Conservation (phyloP, 1,140 invertebrate species). For the Venturia canescens region DNA sequence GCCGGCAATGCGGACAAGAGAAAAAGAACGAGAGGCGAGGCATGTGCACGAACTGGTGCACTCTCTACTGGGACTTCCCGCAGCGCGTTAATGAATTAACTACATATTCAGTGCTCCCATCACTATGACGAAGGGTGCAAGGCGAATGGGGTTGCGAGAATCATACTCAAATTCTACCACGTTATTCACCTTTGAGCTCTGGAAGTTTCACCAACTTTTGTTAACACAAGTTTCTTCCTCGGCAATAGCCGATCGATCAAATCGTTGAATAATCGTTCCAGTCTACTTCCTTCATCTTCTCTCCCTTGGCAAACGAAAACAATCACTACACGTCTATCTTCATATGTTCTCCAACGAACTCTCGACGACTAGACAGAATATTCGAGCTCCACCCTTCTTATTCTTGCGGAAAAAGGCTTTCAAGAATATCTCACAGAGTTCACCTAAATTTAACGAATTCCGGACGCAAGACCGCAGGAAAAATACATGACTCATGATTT, state of each 20-base stretch:
- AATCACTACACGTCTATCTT: conserved; percentile 30
- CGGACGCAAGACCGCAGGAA: neutral
- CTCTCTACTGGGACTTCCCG: conserved; percentile 53
- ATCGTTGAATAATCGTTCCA: conserved; percentile 34
- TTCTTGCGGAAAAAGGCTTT: conserved; percentile 32
- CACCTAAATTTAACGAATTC: conserved; percentile 58
- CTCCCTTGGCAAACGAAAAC: conserved; percentile 20
- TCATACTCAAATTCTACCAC: conserved; percentile 1
- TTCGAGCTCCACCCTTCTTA: conserved; percentile 33
- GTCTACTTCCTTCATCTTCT: neutral
- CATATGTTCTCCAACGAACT: conserved; percentile 18
- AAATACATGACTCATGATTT: conserved; percentile 61
- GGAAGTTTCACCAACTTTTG: conserved; percentile 14
- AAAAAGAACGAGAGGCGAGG: conserved; percentile 41
- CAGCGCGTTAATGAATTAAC: conserved; percentile 69
- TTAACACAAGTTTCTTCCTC: neutral
- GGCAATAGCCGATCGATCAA: conserved; percentile 33
- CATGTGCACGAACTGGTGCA: conserved; percentile 29
- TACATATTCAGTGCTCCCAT: conserved; percentile 58
- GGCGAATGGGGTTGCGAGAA: neutral
- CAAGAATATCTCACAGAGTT: conserved; percentile 1
- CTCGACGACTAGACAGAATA: conserved; percentile 5
- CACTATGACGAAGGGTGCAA: conserved; percentile 41
- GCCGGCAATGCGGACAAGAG: conserved; percentile 51
- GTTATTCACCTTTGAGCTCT: neutral